Conservation (phyloP, 2,113 vertebrate species). For the Furnarius figulus region DNA sequence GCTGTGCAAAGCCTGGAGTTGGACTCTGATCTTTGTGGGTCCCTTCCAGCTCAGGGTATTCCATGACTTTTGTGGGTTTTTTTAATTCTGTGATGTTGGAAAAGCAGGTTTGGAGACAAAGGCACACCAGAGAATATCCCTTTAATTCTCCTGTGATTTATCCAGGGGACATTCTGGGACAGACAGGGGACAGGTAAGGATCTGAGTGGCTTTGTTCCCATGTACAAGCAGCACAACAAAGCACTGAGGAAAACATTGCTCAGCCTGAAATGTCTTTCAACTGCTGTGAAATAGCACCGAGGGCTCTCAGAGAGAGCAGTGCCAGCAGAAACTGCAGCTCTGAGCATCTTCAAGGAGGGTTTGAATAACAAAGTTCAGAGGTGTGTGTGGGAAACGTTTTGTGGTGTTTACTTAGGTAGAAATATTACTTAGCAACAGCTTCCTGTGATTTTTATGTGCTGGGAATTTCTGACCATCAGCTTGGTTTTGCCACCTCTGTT, state of each 20-base stretch:
- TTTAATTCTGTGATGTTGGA: not conserved
- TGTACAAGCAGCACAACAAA: not conserved
- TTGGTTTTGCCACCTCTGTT: constrained; percentile 16
- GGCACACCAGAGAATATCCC: not conserved
- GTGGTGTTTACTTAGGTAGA: constrained; percentile 66
- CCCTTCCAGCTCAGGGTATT: not conserved
- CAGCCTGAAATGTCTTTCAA: not conserved
- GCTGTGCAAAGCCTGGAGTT: not conserved
- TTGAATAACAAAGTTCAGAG: constrained; percentile 48
- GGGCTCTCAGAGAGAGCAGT: not conserved
- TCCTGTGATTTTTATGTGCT: constrained; percentile 65
- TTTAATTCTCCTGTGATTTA: not conserved
- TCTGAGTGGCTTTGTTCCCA: not conserved
- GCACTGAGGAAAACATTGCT: not conserved
- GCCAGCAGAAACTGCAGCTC: not conserved
- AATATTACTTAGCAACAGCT: constrained; percentile 70
- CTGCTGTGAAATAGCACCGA: not conserved
- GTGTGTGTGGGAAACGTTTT: constrained; percentile 60
- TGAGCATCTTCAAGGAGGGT: constrained; percentile 17
- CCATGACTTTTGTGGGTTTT: not conserved
- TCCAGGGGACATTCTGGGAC: not conserved
- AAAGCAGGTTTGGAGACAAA: not conserved
- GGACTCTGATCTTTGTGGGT: not conserved
- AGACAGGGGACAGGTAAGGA: not conserved
- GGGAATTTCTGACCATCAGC: constrained; percentile 55